Evolutionary conservation across 2,797 vertebrate genomes (phyloP).

Genomic region (Brachymystax lenok): DNA sequence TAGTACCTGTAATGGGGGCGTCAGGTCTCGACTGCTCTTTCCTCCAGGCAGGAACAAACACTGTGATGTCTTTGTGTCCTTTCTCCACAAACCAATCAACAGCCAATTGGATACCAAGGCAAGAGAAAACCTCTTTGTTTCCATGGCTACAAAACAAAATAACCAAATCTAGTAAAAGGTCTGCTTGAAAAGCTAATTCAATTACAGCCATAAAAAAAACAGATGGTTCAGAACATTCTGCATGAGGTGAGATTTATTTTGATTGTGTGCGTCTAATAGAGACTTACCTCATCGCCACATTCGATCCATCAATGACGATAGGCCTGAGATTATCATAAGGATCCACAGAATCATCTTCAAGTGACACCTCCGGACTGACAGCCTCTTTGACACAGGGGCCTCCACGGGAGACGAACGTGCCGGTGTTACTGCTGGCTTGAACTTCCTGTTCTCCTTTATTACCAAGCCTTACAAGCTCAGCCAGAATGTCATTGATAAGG

Average conservation of each 20-base stretch:
- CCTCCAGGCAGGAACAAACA: slow-evolving; percentile 98
- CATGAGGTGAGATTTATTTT: slow-evolving; percentile 5
- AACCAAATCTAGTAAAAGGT: slow-evolving; percentile 22
- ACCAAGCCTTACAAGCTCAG: slow-evolving; percentile 93
- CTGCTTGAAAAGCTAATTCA: slow-evolving; percentile 3
- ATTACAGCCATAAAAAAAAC: neutral
- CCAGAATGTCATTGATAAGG: slow-evolving; percentile 93
- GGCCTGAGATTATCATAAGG: slow-evolving; percentile 91
- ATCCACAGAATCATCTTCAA: slow-evolving; percentile 91
- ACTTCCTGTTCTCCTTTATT: slow-evolving; percentile 91
- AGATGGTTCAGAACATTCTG: slow-evolving; percentile 20
- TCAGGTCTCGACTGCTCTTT: slow-evolving; percentile 98
- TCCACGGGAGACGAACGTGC: slow-evolving; percentile 70
- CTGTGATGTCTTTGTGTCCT: slow-evolving; percentile 97
- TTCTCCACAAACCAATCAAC: slow-evolving; percentile 98
- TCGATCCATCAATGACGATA: slow-evolving; percentile 96
- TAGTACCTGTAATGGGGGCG: slow-evolving; percentile 92
- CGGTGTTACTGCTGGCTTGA: slow-evolving; percentile 71
- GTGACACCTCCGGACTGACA: slow-evolving; percentile 86
- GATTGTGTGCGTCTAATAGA: neutral
- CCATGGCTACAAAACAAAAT: slow-evolving; percentile 86
- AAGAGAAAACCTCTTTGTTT: slow-evolving; percentile 99
- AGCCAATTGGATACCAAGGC: slow-evolving; percentile 94
- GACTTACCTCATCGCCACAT: slow-evolving; percentile 96
- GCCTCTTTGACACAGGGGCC: slow-evolving; percentile 83